Percentiles rank a stretch among this genome's conserved stretches.
These are phyloP conservation scores for Xylota segnis DNA, from an alignment of 2,888 invertebrate species.

Conservation along the genomic window DNA sequence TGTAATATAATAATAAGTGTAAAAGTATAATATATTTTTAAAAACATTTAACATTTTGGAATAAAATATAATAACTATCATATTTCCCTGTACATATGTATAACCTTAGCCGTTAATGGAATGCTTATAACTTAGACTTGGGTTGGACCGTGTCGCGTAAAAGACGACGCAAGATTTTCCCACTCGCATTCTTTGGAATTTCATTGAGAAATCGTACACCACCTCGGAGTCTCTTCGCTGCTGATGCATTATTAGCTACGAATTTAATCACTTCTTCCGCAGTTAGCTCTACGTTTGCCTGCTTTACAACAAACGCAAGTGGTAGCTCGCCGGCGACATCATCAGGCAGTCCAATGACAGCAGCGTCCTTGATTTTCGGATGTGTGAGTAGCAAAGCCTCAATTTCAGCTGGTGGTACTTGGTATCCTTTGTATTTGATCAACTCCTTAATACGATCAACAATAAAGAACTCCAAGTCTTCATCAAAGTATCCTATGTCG, in stretches of 20 bases:
- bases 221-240: slow-evolving; percentile 90
- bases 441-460: slow-evolving; percentile 95
- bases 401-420: slow-evolving; percentile 95
- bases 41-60: no score
- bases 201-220: slow-evolving; percentile 90
- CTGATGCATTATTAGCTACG: slow-evolving; percentile 87
- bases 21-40: no score
- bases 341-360: slow-evolving; percentile 92
- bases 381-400: slow-evolving; percentile 91
- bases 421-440: slow-evolving; percentile 95
- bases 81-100: no score
- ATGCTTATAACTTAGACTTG: slow-evolving; percentile 82
- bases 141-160: slow-evolving; percentile 81
- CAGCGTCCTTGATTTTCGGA: slow-evolving; percentile 90
- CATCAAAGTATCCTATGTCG: slow-evolving; percentile 92
- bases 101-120: not conserved
- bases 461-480: slow-evolving; percentile 91
- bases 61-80: no score
- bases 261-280: slow-evolving; percentile 86
- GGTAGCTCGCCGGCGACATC: slow-evolving; percentile 91
- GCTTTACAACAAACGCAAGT: slow-evolving; percentile 90
- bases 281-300: slow-evolving; percentile 85
- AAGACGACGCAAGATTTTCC: slow-evolving; percentile 90
- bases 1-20: no score
- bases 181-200: slow-evolving; percentile 91